These are phyloP conservation scores for Drosophila mimica DNA, from an alignment of 2,888 invertebrate species.

Conservation along the genomic window DNA sequence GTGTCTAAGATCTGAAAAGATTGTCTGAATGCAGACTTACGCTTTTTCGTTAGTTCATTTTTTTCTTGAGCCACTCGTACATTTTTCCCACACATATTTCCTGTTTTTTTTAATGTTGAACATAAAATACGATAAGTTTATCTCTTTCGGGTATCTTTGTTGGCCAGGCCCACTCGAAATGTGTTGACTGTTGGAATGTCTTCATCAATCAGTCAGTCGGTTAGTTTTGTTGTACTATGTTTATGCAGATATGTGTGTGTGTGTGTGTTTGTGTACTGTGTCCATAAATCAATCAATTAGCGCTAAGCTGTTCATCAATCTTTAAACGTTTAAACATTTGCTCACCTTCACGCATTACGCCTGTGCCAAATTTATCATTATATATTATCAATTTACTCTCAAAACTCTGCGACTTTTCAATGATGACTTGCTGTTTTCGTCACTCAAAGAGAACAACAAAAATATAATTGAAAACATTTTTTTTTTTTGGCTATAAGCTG, in stretches of 20 bases:
- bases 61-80: not conserved
- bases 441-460: not conserved
- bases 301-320: constrained; percentile 59
- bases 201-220: constrained; percentile 53
- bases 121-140: constrained; percentile 23
- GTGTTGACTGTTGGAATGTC: constrained; percentile 40
- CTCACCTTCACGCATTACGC: constrained; percentile 47
- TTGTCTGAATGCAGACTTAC: constrained; percentile 22
- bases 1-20: constrained; percentile 30
- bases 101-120: constrained; percentile 11
- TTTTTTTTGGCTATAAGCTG: constrained; percentile 31
- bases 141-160: not conserved
- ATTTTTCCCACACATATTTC: constrained; percentile 37
- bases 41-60: constrained; percentile 20
- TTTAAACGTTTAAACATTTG: constrained; percentile 51
- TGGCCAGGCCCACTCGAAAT: constrained; percentile 23
- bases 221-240: constrained; percentile 1
- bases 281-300: constrained; percentile 43
- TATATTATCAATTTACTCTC: constrained; percentile 35
- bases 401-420: constrained; percentile 34
- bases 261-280: not conserved
- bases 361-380: constrained; percentile 37
- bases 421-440: constrained; percentile 62
- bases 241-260: not conserved
- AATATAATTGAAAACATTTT: constrained; percentile 3